Percentiles rank a stretch among this genome's conserved stretches.
Evolutionary conservation across 2,888 invertebrate species (phyloP).

Genomic region (Rhabditoides inermis): DNA sequence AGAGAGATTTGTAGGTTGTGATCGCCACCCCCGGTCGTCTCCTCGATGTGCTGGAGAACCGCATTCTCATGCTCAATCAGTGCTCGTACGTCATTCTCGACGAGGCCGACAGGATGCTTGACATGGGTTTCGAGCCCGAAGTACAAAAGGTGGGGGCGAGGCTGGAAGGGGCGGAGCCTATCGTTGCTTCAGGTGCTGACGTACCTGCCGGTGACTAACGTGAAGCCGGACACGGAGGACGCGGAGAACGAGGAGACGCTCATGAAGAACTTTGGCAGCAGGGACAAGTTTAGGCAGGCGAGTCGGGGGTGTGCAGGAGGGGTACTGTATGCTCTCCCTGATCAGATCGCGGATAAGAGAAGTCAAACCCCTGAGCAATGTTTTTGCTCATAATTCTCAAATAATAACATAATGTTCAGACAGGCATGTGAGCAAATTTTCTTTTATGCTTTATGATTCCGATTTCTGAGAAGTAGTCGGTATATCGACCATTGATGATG

Average conservation of each 20-base stretch:
- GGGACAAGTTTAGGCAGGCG: conserved; percentile 90
- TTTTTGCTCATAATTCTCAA: too few species aligned
- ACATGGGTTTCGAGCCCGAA: conserved; percentile 95
- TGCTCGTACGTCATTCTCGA: conserved; percentile 86
- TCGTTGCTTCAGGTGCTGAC: conserved; percentile 61
- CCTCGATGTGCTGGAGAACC: conserved; percentile 93
- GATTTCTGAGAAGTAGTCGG: too few species aligned
- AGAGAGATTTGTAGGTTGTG: conserved; percentile 69
- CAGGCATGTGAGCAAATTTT: too few species aligned
- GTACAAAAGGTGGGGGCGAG: conserved; percentile 74
- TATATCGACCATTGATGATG: too few species aligned
- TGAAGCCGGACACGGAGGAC: conserved; percentile 94
- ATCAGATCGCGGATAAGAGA: too few species aligned
- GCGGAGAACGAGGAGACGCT: conserved; percentile 86
- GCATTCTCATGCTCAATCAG: conserved; percentile 87
- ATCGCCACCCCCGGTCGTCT: conserved; percentile 99
- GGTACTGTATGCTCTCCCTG: too few species aligned
- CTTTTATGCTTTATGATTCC: too few species aligned
- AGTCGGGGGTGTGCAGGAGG: too few species aligned
- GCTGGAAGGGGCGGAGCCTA: conserved; percentile 13
- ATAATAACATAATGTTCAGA: too few species aligned
- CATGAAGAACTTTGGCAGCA: conserved; percentile 84
- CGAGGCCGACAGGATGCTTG: conserved; percentile 95
- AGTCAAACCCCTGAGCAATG: too few species aligned
- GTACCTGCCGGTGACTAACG: conserved; percentile 92